Conservation (phyloP, 2,888 invertebrate genomes). For the Atethmia centrago region DNA sequence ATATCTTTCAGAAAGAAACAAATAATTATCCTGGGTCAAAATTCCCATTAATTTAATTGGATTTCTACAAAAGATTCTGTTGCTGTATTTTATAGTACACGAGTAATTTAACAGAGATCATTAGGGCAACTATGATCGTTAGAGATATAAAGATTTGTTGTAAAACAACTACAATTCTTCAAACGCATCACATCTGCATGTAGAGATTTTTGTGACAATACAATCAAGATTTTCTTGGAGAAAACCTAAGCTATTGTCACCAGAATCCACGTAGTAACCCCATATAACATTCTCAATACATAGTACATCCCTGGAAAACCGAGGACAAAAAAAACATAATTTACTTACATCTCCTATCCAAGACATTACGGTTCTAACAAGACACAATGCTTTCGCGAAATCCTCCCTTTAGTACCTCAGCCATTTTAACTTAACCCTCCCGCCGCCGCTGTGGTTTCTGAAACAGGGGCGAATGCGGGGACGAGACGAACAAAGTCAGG, state of each 20-base stretch:
- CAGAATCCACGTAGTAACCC: background rate
- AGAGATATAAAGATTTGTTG: background rate
- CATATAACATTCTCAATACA: slow-evolving; percentile 1
- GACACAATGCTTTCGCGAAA: slow-evolving; percentile 88
- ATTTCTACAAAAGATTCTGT: background rate
- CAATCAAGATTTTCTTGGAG: background rate
- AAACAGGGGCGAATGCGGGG: slow-evolving; percentile 26
- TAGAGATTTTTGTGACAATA: background rate
- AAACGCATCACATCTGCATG: background rate
- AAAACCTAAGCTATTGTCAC: background rate
- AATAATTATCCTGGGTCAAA: background rate
- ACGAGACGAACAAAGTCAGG: slow-evolving; percentile 68
- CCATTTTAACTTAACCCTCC: slow-evolving; percentile 74
- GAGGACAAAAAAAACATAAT: slow-evolving; percentile 84
- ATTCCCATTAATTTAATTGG: background rate
- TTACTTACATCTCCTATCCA: slow-evolving; percentile 88
- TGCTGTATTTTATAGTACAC: background rate
- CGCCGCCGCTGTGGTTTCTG: slow-evolving; percentile 44
- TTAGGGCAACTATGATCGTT: background rate
- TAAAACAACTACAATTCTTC: background rate
- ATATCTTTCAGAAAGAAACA: background rate
- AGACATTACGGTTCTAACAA: slow-evolving; percentile 89
- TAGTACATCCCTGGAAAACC: slow-evolving; percentile 68
- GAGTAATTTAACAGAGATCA: background rate
- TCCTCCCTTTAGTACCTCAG: slow-evolving; percentile 76